Conservation (phyloP, 2,888 invertebrate genomes). For the Marasmarcha lunaedactyla region DNA sequence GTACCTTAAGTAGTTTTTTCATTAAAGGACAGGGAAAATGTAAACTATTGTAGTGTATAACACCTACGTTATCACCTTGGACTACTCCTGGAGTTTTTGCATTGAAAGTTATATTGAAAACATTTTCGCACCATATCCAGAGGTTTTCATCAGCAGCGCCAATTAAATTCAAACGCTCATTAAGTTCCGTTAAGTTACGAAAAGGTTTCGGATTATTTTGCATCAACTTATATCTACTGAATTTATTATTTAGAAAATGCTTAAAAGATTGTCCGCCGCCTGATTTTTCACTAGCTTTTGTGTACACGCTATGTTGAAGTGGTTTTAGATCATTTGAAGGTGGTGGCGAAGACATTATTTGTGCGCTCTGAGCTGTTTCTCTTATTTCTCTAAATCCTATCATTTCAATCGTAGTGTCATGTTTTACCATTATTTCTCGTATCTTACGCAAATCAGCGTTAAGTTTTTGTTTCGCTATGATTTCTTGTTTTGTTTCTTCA, state of each 20-base stretch:
- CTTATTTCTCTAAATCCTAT: too few species aligned
- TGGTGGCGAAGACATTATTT: too few species aligned
- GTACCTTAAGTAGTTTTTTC: conserved; percentile 28
- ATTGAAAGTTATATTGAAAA: conserved; percentile 22
- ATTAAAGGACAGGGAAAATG: conserved; percentile 43
- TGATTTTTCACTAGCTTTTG: too few species aligned
- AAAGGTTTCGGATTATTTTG: too few species aligned
- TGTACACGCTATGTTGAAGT: too few species aligned
- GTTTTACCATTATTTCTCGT: neutral
- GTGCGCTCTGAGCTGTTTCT: too few species aligned
- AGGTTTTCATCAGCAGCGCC: conserved; percentile 49
- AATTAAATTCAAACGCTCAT: conserved; percentile 33
- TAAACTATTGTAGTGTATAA: conserved; percentile 8
- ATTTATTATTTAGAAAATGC: too few species aligned
- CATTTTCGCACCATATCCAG: conserved; percentile 42
- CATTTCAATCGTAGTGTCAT: too few species aligned
- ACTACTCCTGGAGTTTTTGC: conserved; percentile 11
- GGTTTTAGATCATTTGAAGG: too few species aligned
- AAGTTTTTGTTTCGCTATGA: neutral
- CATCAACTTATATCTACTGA: too few species aligned
- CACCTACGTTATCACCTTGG: conserved; percentile 15
- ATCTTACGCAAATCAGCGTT: neutral
- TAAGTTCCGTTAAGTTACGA: conserved; percentile 29
- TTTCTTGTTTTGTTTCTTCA: neutral
- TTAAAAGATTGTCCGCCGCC: too few species aligned